Percentiles rank a stretch among this genome's conserved stretches.
Conservation (phyloP, 2,888 invertebrate species). For the Odontocolon sp. region DNA sequence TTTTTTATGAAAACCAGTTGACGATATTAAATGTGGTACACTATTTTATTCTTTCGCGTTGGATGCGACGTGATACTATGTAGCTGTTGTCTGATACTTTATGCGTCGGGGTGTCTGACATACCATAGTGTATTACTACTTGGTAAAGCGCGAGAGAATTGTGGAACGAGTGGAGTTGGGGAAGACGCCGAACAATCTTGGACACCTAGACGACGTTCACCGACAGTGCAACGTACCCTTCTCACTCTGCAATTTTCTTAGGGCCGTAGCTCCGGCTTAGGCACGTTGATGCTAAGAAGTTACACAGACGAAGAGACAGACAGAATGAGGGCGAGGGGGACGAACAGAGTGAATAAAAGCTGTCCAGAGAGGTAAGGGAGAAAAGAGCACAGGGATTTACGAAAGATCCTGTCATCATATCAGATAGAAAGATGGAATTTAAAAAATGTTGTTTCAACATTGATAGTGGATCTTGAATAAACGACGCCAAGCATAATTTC, state of each 20-base stretch:
- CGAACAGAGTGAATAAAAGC: neutral
- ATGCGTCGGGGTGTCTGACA: slow-evolving; percentile 11
- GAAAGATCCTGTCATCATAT: too few relatives aligned
- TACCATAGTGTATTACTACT: slow-evolving; percentile 18
- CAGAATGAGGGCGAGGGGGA: neutral
- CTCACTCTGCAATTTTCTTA: slow-evolving; percentile 40
- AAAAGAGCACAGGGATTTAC: too few relatives aligned
- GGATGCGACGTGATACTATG: neutral
- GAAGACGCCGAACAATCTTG: neutral
- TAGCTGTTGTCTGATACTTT: slow-evolving; percentile 19
- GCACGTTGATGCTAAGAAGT: slow-evolving; percentile 23
- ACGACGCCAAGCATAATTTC: too few relatives aligned
- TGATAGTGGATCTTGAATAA: too few relatives aligned
- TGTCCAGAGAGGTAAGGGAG: neutral
- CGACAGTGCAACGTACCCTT: slow-evolving; percentile 33
- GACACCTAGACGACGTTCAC: neutral
- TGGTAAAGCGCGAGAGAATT: neutral
- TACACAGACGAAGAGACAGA: neutral
- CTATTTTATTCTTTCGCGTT: slow-evolving; percentile 11
- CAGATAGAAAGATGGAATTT: too few relatives aligned
- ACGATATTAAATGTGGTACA: slow-evolving; percentile 38
- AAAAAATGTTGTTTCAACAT: too few relatives aligned
- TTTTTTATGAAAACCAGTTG: neutral
- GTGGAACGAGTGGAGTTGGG: neutral
- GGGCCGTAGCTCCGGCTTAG: neutral